These are phyloP conservation scores for Drosophila neocordata DNA, from an alignment of 1,140 invertebrate genomes.

Conservation along the genomic window DNA sequence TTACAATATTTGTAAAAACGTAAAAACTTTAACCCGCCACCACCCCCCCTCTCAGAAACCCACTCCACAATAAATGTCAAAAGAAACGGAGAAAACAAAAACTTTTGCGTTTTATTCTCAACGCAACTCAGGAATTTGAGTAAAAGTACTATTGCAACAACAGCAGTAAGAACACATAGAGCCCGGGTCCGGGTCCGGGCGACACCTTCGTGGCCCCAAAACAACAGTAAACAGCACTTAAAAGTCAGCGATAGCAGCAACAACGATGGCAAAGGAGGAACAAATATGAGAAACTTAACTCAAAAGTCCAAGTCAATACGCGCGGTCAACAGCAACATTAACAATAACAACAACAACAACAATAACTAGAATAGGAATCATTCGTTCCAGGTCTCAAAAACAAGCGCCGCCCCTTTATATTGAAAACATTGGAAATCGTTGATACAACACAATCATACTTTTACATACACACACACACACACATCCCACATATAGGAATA, in stretches of 20 bases:
- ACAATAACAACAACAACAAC: constrained; percentile 32
- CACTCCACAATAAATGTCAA: constrained; percentile 2
- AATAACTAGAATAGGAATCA: constrained; percentile 26
- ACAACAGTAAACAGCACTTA: constrained; percentile 81
- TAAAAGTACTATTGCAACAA: constrained; percentile 26
- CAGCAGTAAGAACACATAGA: constrained; percentile 50
- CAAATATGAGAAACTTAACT: constrained; percentile 81
- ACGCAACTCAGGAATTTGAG: constrained; percentile 16
- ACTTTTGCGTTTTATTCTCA: neutral
- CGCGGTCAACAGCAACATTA: constrained; percentile 65
- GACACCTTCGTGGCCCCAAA: constrained; percentile 79
- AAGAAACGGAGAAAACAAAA: constrained; percentile 7
- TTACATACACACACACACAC: constrained; percentile 20
- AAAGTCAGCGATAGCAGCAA: constrained; percentile 58
- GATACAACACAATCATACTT: constrained; percentile 35
- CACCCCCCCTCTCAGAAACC: constrained; percentile 6
- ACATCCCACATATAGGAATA: constrained; percentile 27
- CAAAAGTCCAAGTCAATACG: constrained; percentile 81
- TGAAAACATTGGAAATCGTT: constrained; percentile 79
- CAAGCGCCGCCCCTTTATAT: constrained; percentile 78
- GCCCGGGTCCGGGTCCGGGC: constrained; percentile 52
- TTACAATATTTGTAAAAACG: constrained; percentile 75
- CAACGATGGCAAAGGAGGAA: constrained; percentile 52
- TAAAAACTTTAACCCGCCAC: constrained; percentile 65
- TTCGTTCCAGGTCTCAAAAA: constrained; percentile 42